These are phyloP conservation scores for Schizotus pectinicornis DNA, from an alignment of 2,888 invertebrate species.

Conservation along the genomic window DNA sequence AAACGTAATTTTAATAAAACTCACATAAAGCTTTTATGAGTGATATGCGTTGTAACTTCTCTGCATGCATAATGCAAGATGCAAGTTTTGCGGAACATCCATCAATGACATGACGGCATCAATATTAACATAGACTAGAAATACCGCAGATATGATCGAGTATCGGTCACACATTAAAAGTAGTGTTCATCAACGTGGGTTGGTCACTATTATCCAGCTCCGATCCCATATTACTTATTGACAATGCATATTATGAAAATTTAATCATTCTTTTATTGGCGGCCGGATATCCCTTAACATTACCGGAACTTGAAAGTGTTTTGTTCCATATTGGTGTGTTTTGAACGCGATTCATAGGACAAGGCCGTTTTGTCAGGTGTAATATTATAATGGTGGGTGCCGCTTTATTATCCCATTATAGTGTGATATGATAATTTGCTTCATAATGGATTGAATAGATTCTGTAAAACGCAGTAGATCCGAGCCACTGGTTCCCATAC, in stretches of 20 bases:
- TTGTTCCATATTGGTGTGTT: constrained; percentile 53
- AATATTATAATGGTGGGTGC: constrained; percentile 49
- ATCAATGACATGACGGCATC: constrained; percentile 35
- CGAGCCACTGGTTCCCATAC: constrained; percentile 37
- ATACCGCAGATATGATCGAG: constrained; percentile 36
- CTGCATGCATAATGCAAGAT: constrained; percentile 36
- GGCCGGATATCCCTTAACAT: constrained; percentile 52
- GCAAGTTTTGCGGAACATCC: constrained; percentile 29
- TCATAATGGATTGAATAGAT: constrained; percentile 40
- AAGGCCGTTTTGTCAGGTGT: constrained; percentile 53
- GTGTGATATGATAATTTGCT: constrained; percentile 54
- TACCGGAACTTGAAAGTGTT: constrained; percentile 52
- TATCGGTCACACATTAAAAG: constrained; percentile 28
- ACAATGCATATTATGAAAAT: constrained; percentile 50
- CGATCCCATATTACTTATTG: constrained; percentile 45
- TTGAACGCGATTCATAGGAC: constrained; percentile 46
- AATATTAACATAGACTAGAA: constrained; percentile 30
- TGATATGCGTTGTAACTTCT: constrained; percentile 32
- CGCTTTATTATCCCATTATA: constrained; percentile 48
- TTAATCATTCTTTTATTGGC: constrained; percentile 52
- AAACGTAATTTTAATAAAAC: constrained; percentile 36
- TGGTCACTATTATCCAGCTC: constrained; percentile 30
- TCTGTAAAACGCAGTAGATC: constrained; percentile 40
- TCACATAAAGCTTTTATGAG: constrained; percentile 40
- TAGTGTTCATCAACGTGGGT: constrained; percentile 19